These are phyloP conservation scores for Chironomus striatipennis DNA, from an alignment of 1,140 invertebrate species.

Conservation along the genomic window DNA sequence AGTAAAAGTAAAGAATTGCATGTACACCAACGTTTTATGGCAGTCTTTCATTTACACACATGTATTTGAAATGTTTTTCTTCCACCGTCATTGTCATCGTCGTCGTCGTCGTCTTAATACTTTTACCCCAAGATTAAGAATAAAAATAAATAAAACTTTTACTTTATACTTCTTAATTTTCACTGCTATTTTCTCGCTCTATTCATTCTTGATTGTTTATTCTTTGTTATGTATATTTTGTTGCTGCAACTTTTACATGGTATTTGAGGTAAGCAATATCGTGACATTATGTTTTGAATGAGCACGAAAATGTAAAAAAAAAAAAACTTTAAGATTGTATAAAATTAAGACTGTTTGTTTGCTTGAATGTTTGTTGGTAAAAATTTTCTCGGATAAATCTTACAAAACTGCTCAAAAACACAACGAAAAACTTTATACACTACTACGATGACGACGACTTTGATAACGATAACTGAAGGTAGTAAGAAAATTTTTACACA, in stretches of 20 bases:
- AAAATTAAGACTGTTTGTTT: too few species aligned
- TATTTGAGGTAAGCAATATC: slow-evolving; percentile 14
- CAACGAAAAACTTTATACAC: too few species aligned
- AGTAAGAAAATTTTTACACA: too few species aligned
- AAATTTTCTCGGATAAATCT: too few species aligned
- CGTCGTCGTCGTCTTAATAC: background rate
- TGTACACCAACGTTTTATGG: too few species aligned
- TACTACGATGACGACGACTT: too few species aligned
- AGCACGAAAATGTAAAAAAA: background rate
- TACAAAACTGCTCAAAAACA: too few species aligned
- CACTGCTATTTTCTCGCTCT: background rate
- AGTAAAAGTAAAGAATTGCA: too few species aligned
- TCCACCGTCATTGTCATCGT: background rate
- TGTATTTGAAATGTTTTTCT: background rate
- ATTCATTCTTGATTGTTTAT: background rate
- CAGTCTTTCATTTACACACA: too few species aligned
- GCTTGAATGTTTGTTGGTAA: too few species aligned
- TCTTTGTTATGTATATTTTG: background rate
- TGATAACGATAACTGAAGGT: too few species aligned
- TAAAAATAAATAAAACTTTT: background rate
- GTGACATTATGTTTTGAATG: background rate
- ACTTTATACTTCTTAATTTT: slow-evolving; percentile 1
- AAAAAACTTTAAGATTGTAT: background rate
- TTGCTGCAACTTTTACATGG: background rate
- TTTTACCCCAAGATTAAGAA: background rate